These are phyloP conservation scores for Cylindroiulus punctatus DNA, from an alignment of 2,888 invertebrate genomes.

Conservation along the genomic window DNA sequence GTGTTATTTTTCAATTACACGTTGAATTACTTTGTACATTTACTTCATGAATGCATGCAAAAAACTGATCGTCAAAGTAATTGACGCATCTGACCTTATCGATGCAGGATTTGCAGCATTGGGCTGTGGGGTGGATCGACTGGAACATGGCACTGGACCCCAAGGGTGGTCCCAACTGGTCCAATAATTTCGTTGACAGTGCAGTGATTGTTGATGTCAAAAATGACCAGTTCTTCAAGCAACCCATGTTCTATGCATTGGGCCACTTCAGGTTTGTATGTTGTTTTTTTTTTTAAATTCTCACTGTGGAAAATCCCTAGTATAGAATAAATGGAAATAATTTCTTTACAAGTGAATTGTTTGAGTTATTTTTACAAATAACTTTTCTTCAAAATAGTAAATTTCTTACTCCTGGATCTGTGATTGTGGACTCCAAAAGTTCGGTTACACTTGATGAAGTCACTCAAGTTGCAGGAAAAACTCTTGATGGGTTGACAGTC, in stretches of 20 bases:
- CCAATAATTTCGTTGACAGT: conserved; percentile 80
- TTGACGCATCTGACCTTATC: too few relatives aligned
- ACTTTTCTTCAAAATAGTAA: conserved; percentile 64
- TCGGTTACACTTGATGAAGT: neutral
- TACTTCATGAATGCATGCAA: too few relatives aligned
- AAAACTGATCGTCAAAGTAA: too few relatives aligned
- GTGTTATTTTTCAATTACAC: too few relatives aligned
- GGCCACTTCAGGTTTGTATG: conserved; percentile 74
- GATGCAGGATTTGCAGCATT: conserved; percentile 76
- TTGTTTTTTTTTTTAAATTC: too few relatives aligned
- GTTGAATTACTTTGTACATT: too few relatives aligned
- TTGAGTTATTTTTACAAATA: neutral
- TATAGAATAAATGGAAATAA: too few relatives aligned
- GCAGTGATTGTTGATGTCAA: conserved; percentile 76
- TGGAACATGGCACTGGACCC: conserved; percentile 86
- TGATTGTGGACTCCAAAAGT: conserved; percentile 64
- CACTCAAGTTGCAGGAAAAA: conserved; percentile 69
- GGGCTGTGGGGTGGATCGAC: conserved; percentile 85
- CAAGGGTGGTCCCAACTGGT: conserved; percentile 84
- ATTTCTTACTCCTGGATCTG: conserved; percentile 75
- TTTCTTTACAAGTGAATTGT: too few relatives aligned
- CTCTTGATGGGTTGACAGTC: conserved; percentile 69
- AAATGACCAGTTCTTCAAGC: conserved; percentile 82
- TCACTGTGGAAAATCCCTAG: too few relatives aligned
- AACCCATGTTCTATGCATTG: conserved; percentile 86